Evolutionary conservation across 2,888 invertebrate species (phyloP).

Genomic region (Seira sanloemensis): DNA sequence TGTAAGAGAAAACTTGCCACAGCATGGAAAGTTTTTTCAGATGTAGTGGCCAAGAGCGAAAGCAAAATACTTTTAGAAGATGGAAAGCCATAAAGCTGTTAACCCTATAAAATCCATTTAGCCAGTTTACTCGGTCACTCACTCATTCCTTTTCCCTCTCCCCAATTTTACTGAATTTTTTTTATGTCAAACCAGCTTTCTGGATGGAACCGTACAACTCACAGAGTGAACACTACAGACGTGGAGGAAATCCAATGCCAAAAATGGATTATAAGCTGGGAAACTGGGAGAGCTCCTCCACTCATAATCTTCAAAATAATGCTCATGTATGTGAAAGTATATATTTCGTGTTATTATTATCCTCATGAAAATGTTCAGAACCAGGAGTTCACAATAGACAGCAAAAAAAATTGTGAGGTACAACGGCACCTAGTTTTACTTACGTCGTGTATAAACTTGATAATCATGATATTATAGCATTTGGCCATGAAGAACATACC

Average conservation of each 20-base stretch:
- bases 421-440: too few relatives aligned
- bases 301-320: neutral
- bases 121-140: constrained; percentile 58
- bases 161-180: neutral
- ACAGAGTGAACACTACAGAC: neutral
- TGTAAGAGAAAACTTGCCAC: too few relatives aligned
- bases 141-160: constrained; percentile 23
- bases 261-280: constrained; percentile 44
- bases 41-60: neutral
- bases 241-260: constrained; percentile 17
- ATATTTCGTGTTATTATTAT: too few relatives aligned
- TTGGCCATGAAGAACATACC: neutral
- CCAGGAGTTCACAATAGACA: too few relatives aligned
- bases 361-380: neutral
- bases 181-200: constrained; percentile 27
- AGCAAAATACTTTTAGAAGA: constrained; percentile 7
- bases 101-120: constrained; percentile 60
- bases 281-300: neutral
- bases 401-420: too few relatives aligned
- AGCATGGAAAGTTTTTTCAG: neutral
- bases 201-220: neutral
- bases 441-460: too few relatives aligned
- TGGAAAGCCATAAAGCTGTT: constrained; percentile 59
- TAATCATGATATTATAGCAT: neutral
- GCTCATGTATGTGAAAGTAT: too few relatives aligned